Conservation (phyloP, 2,113 vertebrate genomes). For the Thalassarche chlororhynchos region DNA sequence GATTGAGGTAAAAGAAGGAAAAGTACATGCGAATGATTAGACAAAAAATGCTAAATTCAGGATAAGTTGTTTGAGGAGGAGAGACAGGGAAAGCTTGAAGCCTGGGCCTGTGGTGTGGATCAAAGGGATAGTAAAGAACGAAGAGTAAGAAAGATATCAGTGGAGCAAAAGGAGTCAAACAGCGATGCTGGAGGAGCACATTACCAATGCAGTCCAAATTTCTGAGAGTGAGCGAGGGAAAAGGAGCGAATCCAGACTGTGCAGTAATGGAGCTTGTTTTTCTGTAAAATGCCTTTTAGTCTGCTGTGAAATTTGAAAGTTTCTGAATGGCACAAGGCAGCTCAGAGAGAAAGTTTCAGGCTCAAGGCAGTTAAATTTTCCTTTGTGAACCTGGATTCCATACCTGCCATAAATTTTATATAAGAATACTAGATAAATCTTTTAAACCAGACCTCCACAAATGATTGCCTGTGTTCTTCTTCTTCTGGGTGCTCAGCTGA, state of each 20-base stretch:
- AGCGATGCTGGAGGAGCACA: neutral
- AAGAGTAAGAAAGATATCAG: neutral
- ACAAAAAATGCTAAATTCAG: neutral
- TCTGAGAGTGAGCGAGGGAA: neutral
- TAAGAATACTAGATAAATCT: neutral
- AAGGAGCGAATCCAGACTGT: neutral
- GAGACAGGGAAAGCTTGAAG: neutral
- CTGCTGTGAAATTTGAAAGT: neutral
- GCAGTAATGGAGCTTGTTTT: neutral
- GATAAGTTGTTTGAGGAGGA: neutral
- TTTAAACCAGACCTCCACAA: neutral
- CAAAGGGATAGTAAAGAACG: neutral
- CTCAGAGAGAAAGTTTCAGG: neutral
- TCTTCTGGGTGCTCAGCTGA: neutral
- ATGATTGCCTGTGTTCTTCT: neutral
- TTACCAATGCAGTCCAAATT: neutral
- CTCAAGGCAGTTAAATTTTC: neutral
- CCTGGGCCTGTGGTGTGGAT: neutral
- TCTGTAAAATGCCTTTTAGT: neutral
- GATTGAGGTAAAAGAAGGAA: neutral
- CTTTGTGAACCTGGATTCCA: neutral
- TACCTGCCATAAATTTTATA: neutral
- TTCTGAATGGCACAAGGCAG: neutral
- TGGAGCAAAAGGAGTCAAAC: neutral
- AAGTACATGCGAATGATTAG: fast-evolving